Evolutionary conservation across 2,113 vertebrate species (phyloP).

Genomic region (Pionites leucogaster): DNA sequence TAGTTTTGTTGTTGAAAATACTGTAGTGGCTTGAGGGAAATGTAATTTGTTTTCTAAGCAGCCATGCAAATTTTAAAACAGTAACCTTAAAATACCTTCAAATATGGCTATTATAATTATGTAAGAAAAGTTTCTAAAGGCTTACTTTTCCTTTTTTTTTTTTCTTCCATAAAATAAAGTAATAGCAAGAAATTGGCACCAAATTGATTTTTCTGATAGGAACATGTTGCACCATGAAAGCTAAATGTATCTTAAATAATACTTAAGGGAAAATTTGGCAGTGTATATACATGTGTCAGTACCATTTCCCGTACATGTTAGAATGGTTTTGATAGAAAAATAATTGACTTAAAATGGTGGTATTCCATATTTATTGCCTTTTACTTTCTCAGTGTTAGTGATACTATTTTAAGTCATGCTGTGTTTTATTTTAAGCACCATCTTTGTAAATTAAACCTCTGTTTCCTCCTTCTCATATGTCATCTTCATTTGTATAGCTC

Average conservation of each 20-base stretch:
- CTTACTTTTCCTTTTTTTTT: background rate
- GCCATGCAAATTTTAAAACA: slow-evolving; percentile 10
- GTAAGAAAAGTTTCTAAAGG: slow-evolving; percentile 34
- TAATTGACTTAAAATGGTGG: background rate
- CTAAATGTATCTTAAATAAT: background rate
- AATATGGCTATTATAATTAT: slow-evolving; percentile 22
- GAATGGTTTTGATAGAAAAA: background rate
- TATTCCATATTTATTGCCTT: background rate
- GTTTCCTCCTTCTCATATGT: background rate
- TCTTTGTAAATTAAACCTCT: slow-evolving; percentile 12
- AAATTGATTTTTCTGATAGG: slow-evolving; percentile 48
- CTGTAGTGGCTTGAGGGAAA: slow-evolving; percentile 24
- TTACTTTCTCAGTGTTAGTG: background rate
- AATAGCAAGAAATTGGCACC: slow-evolving; percentile 34
- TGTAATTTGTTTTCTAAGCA: slow-evolving; percentile 34
- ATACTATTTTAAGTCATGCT: background rate
- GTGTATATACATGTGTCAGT: background rate
- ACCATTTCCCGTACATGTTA: background rate
- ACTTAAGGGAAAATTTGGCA: background rate
- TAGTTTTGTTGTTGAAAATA: slow-evolving; percentile 37
- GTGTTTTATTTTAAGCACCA: background rate
- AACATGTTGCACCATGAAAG: background rate
- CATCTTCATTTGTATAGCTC: background rate
- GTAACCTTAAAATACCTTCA: background rate
- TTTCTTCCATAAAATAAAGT: background rate